Percentiles rank a stretch among this genome's conserved stretches.
phyloP scores from a whole-genome alignment of 2,113 vertebrate genomes.

The Eclectus roratus region DNA sequence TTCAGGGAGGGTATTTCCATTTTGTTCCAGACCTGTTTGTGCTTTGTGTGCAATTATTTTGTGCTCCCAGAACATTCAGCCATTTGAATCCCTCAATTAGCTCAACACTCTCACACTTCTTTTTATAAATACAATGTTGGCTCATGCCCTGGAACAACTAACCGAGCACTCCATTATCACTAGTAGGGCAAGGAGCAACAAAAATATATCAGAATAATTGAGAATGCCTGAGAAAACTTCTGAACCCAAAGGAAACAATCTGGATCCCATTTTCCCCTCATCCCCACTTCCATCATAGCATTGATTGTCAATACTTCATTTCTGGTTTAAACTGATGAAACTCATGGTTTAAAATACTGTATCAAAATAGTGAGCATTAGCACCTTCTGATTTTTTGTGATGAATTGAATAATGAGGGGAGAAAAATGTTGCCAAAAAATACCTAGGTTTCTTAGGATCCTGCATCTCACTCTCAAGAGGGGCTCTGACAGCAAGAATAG shows the following conservation, averaged over 20 bases:
- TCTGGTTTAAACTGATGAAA: not conserved
- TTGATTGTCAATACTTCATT: not conserved
- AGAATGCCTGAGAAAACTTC: conserved; percentile 15
- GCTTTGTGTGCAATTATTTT: conserved; percentile 22
- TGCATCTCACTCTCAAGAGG: not conserved
- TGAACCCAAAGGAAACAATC: not conserved
- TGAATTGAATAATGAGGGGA: not conserved
- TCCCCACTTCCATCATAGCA: not conserved
- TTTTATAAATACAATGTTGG: conserved; percentile 17
- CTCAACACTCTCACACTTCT: conserved; percentile 2
- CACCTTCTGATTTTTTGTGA: not conserved
- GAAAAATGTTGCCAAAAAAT: not conserved
- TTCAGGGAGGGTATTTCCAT: not conserved
- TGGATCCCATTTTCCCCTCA: conserved; percentile 3
- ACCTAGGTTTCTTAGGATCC: not conserved
- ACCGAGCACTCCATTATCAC: conserved; percentile 35
- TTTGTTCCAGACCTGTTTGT: not conserved
- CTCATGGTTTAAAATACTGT: not conserved
- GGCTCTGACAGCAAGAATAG: not conserved
- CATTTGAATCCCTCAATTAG: conserved; percentile 28
- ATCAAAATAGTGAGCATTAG: not conserved
- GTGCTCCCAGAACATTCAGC: conserved; percentile 7
- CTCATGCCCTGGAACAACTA: not conserved
- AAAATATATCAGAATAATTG: not conserved
- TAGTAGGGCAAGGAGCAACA: conserved; percentile 24